Evolutionary conservation across 2,113 vertebrate species (phyloP).

Genomic region (Anguilla rostrata): DNA sequence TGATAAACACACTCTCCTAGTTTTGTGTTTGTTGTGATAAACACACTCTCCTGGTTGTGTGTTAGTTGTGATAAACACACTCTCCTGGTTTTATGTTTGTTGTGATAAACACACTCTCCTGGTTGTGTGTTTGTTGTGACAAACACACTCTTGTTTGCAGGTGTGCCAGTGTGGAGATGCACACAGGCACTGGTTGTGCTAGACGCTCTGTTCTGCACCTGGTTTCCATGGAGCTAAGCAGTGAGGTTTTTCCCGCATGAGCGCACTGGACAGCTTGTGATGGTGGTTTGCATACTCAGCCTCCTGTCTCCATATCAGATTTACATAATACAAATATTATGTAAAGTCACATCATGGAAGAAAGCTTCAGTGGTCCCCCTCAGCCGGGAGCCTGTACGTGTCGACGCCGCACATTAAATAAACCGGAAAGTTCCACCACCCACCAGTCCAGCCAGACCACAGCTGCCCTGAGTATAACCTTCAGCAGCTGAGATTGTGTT

Average conservation of each 20-base stretch:
- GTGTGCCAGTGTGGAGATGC: no score
- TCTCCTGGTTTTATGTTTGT: no score
- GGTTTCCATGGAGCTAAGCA: constrained; percentile 12
- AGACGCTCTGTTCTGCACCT: constrained; percentile 26
- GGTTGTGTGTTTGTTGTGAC: no score
- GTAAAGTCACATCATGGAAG: constrained; percentile 9
- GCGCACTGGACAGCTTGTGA: constrained; percentile 34
- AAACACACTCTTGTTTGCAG: no score
- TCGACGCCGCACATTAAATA: not conserved
- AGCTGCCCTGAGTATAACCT: not conserved
- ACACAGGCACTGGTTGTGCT: no score
- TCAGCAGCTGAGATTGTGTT: not conserved
- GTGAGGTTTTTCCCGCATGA: constrained; percentile 28
- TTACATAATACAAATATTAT: constrained; percentile 41
- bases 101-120: no score
- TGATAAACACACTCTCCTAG: no score
- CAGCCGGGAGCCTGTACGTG: not conserved
- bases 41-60: no score
- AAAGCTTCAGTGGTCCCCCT: not conserved
- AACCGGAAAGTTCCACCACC: not conserved
- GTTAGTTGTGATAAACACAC: no score
- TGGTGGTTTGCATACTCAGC: constrained; percentile 41
- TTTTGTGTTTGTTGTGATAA: no score
- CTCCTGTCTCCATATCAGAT: constrained; percentile 34
- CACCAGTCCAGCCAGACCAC: not conserved